These are phyloP conservation scores for Hipparchia sbordonii DNA, from an alignment of 2,888 invertebrate genomes.

Conservation along the genomic window DNA sequence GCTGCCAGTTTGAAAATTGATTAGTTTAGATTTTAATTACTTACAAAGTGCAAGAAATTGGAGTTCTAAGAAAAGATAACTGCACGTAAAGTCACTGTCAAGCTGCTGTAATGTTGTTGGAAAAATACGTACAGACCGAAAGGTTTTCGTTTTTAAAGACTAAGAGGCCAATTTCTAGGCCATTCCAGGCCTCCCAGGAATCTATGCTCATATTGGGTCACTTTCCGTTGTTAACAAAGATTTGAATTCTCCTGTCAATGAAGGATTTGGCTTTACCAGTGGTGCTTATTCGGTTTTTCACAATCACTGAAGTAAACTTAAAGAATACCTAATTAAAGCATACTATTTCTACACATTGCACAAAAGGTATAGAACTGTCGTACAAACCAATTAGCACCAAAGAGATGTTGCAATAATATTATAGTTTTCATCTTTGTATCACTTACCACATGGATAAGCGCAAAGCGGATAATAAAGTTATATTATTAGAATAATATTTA, in stretches of 20 bases:
- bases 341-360: too few species aligned
- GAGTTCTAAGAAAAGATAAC: constrained; percentile 1
- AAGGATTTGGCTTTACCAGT: too few species aligned
- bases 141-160: not conserved
- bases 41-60: constrained; percentile 1
- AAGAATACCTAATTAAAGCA: too few species aligned
- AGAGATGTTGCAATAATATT: not conserved
- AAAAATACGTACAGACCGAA: not conserved
- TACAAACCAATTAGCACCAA: too few species aligned
- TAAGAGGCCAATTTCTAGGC: not conserved
- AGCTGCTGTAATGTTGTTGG: not conserved
- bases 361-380: too few species aligned
- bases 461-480: too few species aligned
- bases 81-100: not conserved
- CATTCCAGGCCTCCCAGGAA: not conserved
- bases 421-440: not conserved
- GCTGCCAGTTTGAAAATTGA: not conserved
- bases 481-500: too few species aligned
- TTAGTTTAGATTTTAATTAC: constrained; percentile 4
- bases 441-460: not conserved
- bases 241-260: too few species aligned
- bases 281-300: too few species aligned
- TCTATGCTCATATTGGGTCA: too few species aligned
- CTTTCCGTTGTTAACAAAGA: too few species aligned
- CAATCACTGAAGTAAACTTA: too few species aligned